phyloP scores from a whole-genome alignment of 2,888 invertebrate genomes.

The Lasioglossum villosulum region DNA sequence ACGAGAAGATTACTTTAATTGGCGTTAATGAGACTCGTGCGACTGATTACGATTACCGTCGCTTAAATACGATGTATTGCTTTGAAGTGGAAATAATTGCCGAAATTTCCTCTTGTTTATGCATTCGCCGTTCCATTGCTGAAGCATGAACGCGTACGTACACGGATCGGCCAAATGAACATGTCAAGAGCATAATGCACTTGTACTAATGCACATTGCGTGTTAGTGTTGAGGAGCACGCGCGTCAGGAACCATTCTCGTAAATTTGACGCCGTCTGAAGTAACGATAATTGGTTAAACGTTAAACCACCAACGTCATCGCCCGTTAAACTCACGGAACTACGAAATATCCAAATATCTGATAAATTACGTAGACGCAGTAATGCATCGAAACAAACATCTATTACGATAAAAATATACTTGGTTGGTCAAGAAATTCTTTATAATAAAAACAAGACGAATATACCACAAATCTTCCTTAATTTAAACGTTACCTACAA shows the following conservation, averaged over 20 bases:
- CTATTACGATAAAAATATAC: neutral
- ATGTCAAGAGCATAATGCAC: constrained; percentile 69
- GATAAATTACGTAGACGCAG: neutral
- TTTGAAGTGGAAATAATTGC: constrained; percentile 58
- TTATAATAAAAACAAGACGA: neutral
- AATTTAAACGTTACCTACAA: too few relatives aligned
- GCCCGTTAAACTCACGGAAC: neutral
- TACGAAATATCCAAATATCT: neutral
- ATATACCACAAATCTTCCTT: too few relatives aligned
- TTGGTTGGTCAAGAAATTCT: neutral
- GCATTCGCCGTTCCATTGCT: constrained; percentile 49
- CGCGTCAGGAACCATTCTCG: constrained; percentile 29
- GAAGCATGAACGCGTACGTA: constrained; percentile 41
- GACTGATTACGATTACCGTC: constrained; percentile 24
- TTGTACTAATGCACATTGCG: constrained; percentile 65
- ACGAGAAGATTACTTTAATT: constrained; percentile 52
- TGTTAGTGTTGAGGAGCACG: constrained; percentile 51
- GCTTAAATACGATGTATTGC: constrained; percentile 25
- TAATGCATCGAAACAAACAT: neutral
- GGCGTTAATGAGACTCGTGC: constrained; percentile 47
- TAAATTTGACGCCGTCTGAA: constrained; percentile 33
- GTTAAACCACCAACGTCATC: neutral
- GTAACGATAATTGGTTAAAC: constrained; percentile 26
- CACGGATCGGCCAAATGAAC: constrained; percentile 65
- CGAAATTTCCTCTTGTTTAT: constrained; percentile 67